phyloP scores from a whole-genome alignment of 2,888 invertebrate species.

The Thymelicus lineola region DNA sequence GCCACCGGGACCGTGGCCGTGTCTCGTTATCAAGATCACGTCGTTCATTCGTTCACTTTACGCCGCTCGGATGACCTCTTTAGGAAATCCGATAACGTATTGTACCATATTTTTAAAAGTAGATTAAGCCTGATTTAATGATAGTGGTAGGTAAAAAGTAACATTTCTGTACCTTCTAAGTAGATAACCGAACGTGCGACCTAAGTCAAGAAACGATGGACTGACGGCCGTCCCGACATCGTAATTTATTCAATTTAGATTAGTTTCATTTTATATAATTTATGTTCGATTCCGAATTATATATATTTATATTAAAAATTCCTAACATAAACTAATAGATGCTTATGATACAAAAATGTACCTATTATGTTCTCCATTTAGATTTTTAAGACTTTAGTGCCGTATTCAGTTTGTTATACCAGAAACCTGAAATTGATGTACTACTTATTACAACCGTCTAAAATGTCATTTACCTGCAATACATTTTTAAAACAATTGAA shows the following conservation, averaged over 20 bases:
- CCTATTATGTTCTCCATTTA: constrained; percentile 63
- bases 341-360: constrained; percentile 64
- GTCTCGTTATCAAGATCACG: constrained; percentile 80
- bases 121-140: constrained; percentile 78
- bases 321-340: constrained; percentile 72
- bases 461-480: constrained; percentile 76
- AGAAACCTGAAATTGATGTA: constrained; percentile 58
- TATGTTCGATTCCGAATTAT: constrained; percentile 73
- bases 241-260: constrained; percentile 82
- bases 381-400: constrained; percentile 66
- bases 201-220: constrained; percentile 83
- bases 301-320: constrained; percentile 77
- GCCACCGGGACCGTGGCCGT: constrained; percentile 78
- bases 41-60: constrained; percentile 83
- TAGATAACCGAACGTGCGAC: constrained; percentile 84
- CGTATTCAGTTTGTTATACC: constrained; percentile 65
- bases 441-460: constrained; percentile 66
- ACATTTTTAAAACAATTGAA: constrained; percentile 61
- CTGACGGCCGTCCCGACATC: constrained; percentile 84
- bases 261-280: constrained; percentile 77
- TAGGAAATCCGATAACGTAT: constrained; percentile 73
- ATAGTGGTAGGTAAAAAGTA: constrained; percentile 80
- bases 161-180: constrained; percentile 82
- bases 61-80: constrained; percentile 71
- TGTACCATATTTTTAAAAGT: constrained; percentile 82